phyloP scores from a whole-genome alignment of 2,888 invertebrate species.

The Aphidius colemani region DNA sequence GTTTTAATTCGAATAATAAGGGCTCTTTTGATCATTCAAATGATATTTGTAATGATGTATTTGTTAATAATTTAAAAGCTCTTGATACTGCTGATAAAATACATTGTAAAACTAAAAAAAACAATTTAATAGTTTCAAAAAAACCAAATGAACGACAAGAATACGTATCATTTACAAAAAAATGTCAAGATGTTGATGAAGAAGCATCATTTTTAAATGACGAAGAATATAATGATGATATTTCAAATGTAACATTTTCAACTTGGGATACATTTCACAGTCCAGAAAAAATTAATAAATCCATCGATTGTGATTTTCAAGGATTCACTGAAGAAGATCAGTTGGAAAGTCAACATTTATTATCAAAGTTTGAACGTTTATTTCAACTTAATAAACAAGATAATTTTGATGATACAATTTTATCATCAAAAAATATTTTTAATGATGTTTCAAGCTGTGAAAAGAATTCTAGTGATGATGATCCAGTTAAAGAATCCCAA shows the following conservation, averaged over 20 bases:
- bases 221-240: background rate
- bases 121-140: too few relatives aligned
- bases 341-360: background rate
- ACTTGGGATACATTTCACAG: too few relatives aligned
- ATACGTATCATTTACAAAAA: too few relatives aligned
- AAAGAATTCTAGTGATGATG: background rate
- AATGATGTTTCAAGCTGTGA: background rate
- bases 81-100: too few relatives aligned
- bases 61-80: too few relatives aligned
- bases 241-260: background rate
- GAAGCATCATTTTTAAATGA: background rate
- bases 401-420: background rate
- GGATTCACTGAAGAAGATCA: constrained; percentile 3
- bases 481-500: background rate
- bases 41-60: too few relatives aligned
- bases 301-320: background rate
- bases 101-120: too few relatives aligned
- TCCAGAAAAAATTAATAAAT: background rate
- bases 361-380: background rate
- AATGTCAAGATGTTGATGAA: background rate
- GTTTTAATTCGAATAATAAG: too few relatives aligned
- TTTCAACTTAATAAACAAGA: background rate
- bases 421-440: background rate
- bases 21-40: too few relatives aligned
- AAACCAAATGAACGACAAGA: too few relatives aligned